Percentiles rank a stretch among this genome's conserved stretches.
Evolutionary conservation across 2,888 invertebrate species (phyloP).

Genomic region (Tenthredo livida): DNA sequence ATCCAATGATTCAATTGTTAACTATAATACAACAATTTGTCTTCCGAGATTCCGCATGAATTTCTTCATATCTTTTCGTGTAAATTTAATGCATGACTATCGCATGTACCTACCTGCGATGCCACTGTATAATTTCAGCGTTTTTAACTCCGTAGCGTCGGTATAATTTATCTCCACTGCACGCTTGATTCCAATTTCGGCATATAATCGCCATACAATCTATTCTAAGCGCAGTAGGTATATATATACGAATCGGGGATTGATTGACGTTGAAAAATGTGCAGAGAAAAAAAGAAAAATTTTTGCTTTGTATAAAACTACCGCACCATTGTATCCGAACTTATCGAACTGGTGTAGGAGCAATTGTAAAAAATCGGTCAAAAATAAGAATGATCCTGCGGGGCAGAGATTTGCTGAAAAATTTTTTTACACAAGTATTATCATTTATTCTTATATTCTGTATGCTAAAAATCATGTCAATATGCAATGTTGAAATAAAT

Average conservation of each 20-base stretch:
- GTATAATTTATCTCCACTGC: neutral
- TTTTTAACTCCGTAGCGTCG: neutral
- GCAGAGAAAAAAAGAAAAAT: neutral
- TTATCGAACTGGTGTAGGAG: neutral
- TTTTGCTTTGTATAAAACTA: neutral
- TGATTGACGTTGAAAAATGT: conserved; percentile 14
- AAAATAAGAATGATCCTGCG: neutral
- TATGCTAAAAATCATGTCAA: neutral
- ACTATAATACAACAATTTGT: too few relatives aligned
- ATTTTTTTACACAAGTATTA: neutral
- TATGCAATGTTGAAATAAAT: too few relatives aligned
- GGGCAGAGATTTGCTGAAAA: neutral
- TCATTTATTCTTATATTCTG: neutral
- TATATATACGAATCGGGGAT: neutral
- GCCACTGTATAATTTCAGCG: neutral
- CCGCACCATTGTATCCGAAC: neutral
- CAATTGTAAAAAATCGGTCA: neutral
- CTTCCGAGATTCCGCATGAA: neutral
- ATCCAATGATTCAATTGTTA: too few relatives aligned
- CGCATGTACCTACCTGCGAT: neutral
- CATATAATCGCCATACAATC: neutral
- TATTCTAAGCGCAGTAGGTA: neutral
- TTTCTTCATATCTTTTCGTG: neutral
- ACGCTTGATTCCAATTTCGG: neutral
- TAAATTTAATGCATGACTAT: neutral